Percentiles rank a stretch among this genome's conserved stretches.
phyloP scores from a whole-genome alignment of 2,888 invertebrate genomes.

The Abrostola tripartita region DNA sequence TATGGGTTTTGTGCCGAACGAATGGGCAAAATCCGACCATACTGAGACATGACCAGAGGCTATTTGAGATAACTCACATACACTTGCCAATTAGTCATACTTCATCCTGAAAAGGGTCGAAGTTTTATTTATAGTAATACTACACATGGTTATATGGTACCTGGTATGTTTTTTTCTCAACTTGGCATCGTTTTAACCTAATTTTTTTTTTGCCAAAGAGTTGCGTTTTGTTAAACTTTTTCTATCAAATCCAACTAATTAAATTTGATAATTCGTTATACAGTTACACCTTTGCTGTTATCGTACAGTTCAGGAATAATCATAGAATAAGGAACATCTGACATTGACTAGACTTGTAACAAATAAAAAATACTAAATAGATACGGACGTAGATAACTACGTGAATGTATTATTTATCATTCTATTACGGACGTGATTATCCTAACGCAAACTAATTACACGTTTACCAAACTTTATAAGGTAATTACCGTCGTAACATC shows the following conservation, averaged over 20 bases:
- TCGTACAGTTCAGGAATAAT: not conserved
- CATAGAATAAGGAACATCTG: not conserved
- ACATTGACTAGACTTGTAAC: not conserved
- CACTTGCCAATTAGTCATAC: too few species aligned
- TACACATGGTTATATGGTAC: too few species aligned
- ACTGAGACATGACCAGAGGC: not conserved
- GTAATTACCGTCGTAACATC: too few species aligned
- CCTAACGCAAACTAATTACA: not conserved
- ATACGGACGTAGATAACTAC: not conserved
- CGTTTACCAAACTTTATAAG: not conserved
- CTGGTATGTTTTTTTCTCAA: too few species aligned
- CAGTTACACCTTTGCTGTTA: not conserved
- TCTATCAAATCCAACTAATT: not conserved
- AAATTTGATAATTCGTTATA: not conserved
- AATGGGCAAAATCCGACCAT: not conserved
- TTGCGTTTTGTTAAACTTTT: not conserved
- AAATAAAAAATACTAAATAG: not conserved
- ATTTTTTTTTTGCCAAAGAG: too few species aligned
- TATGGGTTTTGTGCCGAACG: slow-evolving; percentile 10
- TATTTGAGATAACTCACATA: too few species aligned
- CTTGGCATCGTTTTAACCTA: too few species aligned
- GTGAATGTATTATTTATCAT: not conserved
- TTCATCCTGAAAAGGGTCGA: too few species aligned
- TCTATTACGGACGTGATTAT: not conserved
- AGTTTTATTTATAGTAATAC: too few species aligned